A percentile compares a stretch with the other conserved stretches of the same genome.
Evolutionary conservation across 2,113 vertebrate species (phyloP).

Genomic region (Cariama cristata): DNA sequence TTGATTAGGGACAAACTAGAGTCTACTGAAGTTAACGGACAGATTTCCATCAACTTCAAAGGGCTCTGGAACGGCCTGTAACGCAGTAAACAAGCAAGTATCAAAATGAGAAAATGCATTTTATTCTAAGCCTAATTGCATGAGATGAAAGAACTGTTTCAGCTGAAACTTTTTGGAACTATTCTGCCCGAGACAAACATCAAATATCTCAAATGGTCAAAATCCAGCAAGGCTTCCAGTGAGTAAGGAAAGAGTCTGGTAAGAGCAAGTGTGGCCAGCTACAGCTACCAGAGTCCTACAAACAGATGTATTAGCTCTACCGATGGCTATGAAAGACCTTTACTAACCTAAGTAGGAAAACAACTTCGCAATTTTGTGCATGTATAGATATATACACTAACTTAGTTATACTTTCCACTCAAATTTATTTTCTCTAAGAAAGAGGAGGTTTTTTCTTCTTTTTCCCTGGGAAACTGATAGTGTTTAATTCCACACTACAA

Average conservation of each 20-base stretch:
- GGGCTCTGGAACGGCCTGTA: constrained; percentile 11
- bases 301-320: neutral
- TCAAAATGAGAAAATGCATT: constrained; percentile 36
- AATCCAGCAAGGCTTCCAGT: neutral
- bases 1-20: constrained; percentile 53
- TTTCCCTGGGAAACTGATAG: neutral
- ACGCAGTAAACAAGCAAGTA: neutral
- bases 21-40: constrained; percentile 54
- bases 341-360: neutral
- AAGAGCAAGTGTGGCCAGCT: neutral
- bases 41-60: constrained; percentile 61
- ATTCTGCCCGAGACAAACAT: neutral
- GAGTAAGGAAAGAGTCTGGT: neutral
- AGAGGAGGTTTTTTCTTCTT: neutral
- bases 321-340: neutral
- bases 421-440: neutral
- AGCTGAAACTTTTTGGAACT: neutral
- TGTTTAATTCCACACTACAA: neutral
- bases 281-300: neutral
- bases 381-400: neutral
- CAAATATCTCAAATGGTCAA: neutral
- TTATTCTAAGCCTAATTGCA: constrained; percentile 11
- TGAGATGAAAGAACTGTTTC: constrained; percentile 40
- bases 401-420: neutral
- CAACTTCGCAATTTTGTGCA: fast-evolving